Base-by-base conservation (phyloP, 37 sponge, comb jelly and placozoan species). In the Halisarca cf. caerulea region DNA sequence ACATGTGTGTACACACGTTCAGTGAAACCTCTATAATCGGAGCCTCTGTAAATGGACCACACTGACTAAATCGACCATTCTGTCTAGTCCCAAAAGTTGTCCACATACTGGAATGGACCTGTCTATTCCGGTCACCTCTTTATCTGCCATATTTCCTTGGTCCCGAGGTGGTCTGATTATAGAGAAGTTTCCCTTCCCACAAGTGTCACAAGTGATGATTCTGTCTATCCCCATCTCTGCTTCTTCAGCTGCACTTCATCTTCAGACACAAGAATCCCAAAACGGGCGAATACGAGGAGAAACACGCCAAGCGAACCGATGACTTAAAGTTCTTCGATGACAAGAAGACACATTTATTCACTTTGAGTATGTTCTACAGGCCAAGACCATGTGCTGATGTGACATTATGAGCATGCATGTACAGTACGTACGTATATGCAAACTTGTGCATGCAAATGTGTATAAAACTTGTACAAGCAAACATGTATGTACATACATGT, bases 201-300 rank as follows among this genome's bases (percentile, higher is more conserved):
- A n/a, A n/a, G n/a, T n/a, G n/a, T n/a, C n/a, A n/a, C n/a, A n/a
- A n/a, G n/a, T n/a, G n/a, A n/a, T n/a, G n/a, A 32, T 40, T 37
- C n/a, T 17, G 18, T n/a, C n/a, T n/a, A n/a, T n/a, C n/a, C 35
- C n/a, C 27, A 30, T 4, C 42, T 71, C 77, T 9, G 61, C 15
- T 37, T 28, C 38, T 60, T 2, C 72, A 95, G 93, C 40, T 99
- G 8, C 99, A 99, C 74, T 92, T 99, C 80, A 99, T 99, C 66
- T 61, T 99, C 36, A 87, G 91, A 23, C 91, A 90, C 90, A 89
- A 95, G 87, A 97, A 97, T 71, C 99, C 99, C 2, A 64, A 90
- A 27, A 97, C 96, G 15, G 97, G 95, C 11, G 83, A 92, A 36
- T 83, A 92, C 60, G 99, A 99, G 91, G 98, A 98, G 90, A 98